These are phyloP conservation scores for Prionace glauca DNA, from an alignment of 2,797 vertebrate species.

Conservation along the genomic window DNA sequence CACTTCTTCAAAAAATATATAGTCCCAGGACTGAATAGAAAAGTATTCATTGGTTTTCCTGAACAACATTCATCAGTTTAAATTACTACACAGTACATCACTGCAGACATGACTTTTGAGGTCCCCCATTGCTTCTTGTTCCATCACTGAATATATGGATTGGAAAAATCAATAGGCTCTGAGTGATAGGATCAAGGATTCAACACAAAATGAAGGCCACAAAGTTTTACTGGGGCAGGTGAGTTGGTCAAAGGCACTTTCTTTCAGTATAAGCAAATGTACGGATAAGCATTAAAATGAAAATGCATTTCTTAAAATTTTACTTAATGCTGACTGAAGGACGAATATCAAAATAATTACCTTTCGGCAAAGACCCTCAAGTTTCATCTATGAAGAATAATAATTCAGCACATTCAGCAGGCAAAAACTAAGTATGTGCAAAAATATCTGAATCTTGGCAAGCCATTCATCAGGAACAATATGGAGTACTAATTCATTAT, in stretches of 20 bases:
- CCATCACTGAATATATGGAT: not conserved
- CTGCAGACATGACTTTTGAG: not conserved
- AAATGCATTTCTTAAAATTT: not conserved
- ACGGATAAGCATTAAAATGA: not conserved
- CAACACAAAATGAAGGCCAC: not conserved
- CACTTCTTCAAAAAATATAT: slow-evolving; percentile 1
- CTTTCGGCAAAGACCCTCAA: not conserved
- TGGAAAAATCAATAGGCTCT: slow-evolving; percentile 19
- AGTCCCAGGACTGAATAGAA: slow-evolving; percentile 3
- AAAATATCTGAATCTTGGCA: not conserved
- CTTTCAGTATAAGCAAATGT: not conserved
- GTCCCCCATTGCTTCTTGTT: slow-evolving; percentile 17
- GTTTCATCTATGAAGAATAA: not conserved
- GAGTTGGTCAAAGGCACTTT: not conserved
- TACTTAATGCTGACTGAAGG: not conserved
- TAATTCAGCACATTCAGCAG: not conserved
- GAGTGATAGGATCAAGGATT: slow-evolving; percentile 32
- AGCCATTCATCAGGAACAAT: not conserved
- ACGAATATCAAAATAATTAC: slow-evolving; percentile 1
- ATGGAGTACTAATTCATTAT: not conserved
- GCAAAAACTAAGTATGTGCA: not conserved
- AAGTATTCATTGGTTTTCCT: not conserved
- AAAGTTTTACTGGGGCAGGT: not conserved
- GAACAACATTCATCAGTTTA: slow-evolving; percentile 16
- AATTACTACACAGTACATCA: slow-evolving; percentile 22